A percentile compares a stretch with the other conserved stretches of the same genome.
These are phyloP conservation scores for Sarcophaga bullata DNA, from an alignment of 1,140 invertebrate species.

Conservation along the genomic window DNA sequence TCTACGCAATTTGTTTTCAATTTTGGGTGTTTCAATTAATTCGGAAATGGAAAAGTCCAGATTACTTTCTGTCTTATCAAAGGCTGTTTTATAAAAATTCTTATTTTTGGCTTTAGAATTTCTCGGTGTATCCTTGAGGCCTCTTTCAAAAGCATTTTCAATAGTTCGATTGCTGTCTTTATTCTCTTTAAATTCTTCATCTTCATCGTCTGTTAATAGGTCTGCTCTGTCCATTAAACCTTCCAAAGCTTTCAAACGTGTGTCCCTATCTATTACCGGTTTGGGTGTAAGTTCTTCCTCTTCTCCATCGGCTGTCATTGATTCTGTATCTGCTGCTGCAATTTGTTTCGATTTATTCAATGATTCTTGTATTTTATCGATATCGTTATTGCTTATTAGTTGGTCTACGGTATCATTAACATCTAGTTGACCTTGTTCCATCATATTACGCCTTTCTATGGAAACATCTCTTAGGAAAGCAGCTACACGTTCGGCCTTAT, in stretches of 20 bases:
- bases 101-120: background rate
- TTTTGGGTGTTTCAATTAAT: background rate
- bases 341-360: constrained; percentile 42
- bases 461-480: constrained; percentile 60
- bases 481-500: constrained; percentile 53
- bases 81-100: background rate
- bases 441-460: constrained; percentile 46
- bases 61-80: constrained; percentile 25
- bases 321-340: constrained; percentile 58
- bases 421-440: constrained; percentile 10
- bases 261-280: constrained; percentile 44
- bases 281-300: constrained; percentile 32
- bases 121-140: background rate
- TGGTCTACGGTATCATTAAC: background rate
- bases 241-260: constrained; percentile 32
- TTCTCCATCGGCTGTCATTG: constrained; percentile 49
- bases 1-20: background rate
- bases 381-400: constrained; percentile 16
- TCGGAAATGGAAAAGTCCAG: background rate
- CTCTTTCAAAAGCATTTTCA: too few species aligned
- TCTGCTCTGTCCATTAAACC: background rate
- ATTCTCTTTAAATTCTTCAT: background rate
- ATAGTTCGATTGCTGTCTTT: too few species aligned
- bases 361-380: background rate
- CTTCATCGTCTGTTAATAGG: background rate